Evolutionary conservation across 2,888 invertebrate genomes (phyloP), one percentile per base, ranked within the genome.

Genomic region (Sarcophaga carnaria): DNA sequence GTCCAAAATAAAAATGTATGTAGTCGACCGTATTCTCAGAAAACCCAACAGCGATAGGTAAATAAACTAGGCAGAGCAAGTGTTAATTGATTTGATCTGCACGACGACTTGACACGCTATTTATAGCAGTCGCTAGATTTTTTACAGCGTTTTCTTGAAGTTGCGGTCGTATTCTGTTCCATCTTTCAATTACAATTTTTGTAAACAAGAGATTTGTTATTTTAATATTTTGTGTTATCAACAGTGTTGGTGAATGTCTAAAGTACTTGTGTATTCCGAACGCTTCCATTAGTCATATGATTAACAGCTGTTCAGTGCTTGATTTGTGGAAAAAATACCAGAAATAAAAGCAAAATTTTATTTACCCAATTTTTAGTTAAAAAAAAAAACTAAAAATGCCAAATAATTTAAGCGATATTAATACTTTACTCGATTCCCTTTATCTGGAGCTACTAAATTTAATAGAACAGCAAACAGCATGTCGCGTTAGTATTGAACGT

Each of bases 401-500:
- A n/a, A 75, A 25, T 1, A 67, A 77, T 11, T 74, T 82, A 45
- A 80, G 80, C 20, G 76, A 90, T 86, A 88, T 91, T 20, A 91
- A 92, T 14, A 94, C 94, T 84, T 93, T 96, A 77, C 92, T 97
- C 45, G 97, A 97, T 90, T 95, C 95, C 88, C 92, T 97, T 45
- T 94, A 95, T n/a, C 86, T 97, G 70, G 95, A 95, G 88, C 95
- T 96, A 88, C 93, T 97, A 81, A 95, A 96, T 89, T 92, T 97
- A 60, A 95, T 97, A 92, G 96, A 97, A 92, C 95, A 96, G 89
- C 95, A 96, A 91, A 95, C 97, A 87, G 93, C 94, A 71, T 93
- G 95, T 45, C 96, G 96, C 92, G 90, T 97, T 2, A 95, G 95
- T 88, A 94, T 97, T 81, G 97, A 97, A 93, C 94, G 95, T 12